These are phyloP conservation scores for Reticulitermes speratus DNA, from an alignment of 1,140 invertebrate species.

Conservation along the genomic window DNA sequence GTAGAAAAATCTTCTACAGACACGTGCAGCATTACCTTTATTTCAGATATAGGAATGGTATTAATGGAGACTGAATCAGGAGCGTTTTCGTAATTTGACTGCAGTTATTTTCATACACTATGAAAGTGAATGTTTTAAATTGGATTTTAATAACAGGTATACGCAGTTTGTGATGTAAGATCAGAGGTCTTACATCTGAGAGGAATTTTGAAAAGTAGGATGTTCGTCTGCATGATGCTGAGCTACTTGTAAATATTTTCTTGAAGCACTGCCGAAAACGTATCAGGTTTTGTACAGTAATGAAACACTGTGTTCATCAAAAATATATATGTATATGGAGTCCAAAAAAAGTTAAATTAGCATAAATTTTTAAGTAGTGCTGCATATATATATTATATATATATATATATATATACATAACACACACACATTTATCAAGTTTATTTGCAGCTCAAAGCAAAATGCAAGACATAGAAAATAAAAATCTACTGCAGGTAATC, in stretches of 20 bases:
- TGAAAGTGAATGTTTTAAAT: conserved; percentile 7
- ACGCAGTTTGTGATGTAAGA: neutral
- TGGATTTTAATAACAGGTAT: neutral
- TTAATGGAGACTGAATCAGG: conserved; percentile 1
- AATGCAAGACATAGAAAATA: neutral
- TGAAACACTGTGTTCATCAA: conserved; percentile 15
- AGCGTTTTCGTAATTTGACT: neutral
- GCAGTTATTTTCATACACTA: neutral
- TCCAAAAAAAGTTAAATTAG: conserved; percentile 9
- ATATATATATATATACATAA: too few relatives aligned
- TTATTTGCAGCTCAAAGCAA: conserved; percentile 15
- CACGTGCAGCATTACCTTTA: neutral
- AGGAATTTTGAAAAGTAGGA: neutral
- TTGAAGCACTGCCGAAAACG: conserved; percentile 13
- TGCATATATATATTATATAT: neutral
- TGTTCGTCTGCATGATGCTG: neutral
- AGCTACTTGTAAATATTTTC: conserved; percentile 16
- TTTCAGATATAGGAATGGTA: neutral
- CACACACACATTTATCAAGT: too few relatives aligned
- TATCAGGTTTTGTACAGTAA: conserved; percentile 19
- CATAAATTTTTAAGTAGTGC: conserved; percentile 14
- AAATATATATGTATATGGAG: neutral
- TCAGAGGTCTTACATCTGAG: neutral
- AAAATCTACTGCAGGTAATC: neutral
- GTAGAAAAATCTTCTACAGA: neutral